Evolutionary conservation across 92 coral and sea anemone species (phyloP), one percentile per base, ranked within the genome.

Genomic region (Phymanthus crucifer): DNA sequence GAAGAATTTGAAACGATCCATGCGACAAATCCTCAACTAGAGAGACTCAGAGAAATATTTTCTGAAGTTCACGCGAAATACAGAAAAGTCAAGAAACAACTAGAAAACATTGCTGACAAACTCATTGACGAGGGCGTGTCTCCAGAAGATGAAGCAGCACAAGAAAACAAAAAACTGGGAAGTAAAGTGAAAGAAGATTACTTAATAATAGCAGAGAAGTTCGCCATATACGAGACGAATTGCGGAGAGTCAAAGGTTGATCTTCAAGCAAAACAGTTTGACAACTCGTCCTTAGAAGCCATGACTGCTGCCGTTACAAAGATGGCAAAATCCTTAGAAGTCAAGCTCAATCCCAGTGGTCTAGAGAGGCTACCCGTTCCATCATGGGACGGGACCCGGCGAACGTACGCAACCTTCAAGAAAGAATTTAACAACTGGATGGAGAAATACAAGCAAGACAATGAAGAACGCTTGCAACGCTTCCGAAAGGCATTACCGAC

Each of bases 381-480:
- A 40, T 40, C 83, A 18, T 89, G 93, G 93, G 90, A 89, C 58
- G 90, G 88, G 21, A 38, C 45, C 45, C 85, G 93, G n/a, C 78
- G 84, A 71, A 27, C 83, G 18, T 85, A 84, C 37, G 66, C 85
- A 36, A 84, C 89, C 10, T 88, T 84, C 78, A 88, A 88, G 58
- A 70, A 71, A 35, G 93, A 89, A 57, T 89, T 89, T 47, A 81
- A 82, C 50, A 83, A 89, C 52, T 82, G 93, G 80, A 89, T 85
- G 90, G 26, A 37, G 32, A 86, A 89, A 74, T 89, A 77, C n/a
- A 43, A 73, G 3, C 89, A 80, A 70, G 86, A 86, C 73, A 31
- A 81, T 3, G 86, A 86, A 40, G 87, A 87, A 72, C 90, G 77
- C 45, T 47, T 83, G 9, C 87, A 87, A 36, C 78, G 87, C 27